Evolutionary conservation across 2,888 invertebrate genomes (phyloP), one percentile per base, ranked within the genome.

Genomic region (Helleia helle): DNA sequence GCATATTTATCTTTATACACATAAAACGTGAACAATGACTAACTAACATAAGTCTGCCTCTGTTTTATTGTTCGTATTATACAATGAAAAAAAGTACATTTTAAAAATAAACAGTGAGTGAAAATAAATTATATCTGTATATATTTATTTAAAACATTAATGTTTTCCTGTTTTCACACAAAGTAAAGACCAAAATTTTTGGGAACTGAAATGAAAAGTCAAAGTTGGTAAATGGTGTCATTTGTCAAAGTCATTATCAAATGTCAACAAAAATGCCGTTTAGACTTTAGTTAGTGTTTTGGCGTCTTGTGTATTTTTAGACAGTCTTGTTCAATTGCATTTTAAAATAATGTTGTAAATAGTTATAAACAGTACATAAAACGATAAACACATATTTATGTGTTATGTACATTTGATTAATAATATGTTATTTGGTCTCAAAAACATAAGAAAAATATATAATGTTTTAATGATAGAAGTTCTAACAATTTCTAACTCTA

Each of bases 401-500:
- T n/a, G n/a, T n/a, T n/a, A n/a, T n/a, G n/a, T n/a, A 18, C 3
- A n/a, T 31, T 24, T 15, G 31, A 39, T 22, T 24, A 29, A 29
- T 11, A 8, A 12, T 7, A 36, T 11, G 2, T 22, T 2, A 3
- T 22, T 22, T 7, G 15, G 22, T 12, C 11, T 18, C 3, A 12
- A 22, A 34, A 18, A 34, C 22, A 11, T 18, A 8, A 4, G 12
- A 22, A 8, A 34, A 34, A 18, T 22, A 34, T 22, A 11, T 9
- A 22, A 34, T 18, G 12, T 22, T 12, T 18, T 14, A 6, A 36
- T 11, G n/a, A 13, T 44, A 69, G 72, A 58, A 71, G 64, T 65
- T 79, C 77, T 79, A 77, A 60, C 63, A 69, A 67, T 76, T 77
- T 72, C 59, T 77, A 77, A 59, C 60, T 76, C 71, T 68, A 71